These are phyloP conservation scores for Craseonycteris thonglongyai DNA, from an alignment of 2,113 vertebrate species.

Conservation along the genomic window DNA sequence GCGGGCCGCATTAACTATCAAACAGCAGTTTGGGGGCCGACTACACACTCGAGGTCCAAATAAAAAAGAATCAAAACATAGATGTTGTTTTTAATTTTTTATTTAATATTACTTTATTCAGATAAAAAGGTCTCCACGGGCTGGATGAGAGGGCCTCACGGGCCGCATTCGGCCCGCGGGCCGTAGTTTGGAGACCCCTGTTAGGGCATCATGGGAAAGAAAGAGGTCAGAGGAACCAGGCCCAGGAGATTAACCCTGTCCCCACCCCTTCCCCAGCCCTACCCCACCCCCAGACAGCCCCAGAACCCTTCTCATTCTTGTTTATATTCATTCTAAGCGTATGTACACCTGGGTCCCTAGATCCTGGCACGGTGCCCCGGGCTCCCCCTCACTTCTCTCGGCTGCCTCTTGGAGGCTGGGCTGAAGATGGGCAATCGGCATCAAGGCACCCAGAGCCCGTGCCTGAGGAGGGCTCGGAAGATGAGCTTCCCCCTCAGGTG, in stretches of 20 bases:
- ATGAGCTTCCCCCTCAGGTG: conserved; percentile 92
- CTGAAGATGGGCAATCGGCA: conserved; percentile 84
- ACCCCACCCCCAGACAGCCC: neutral
- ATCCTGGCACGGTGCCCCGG: conserved; percentile 81
- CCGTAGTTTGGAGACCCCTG: too few species aligned
- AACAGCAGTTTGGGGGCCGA: too few species aligned
- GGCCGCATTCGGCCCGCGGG: too few species aligned
- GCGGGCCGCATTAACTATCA: too few species aligned
- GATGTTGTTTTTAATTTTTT: too few species aligned
- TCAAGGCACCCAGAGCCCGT: conserved; percentile 87
- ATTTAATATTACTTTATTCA: too few species aligned
- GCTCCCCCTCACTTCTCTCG: conserved; percentile 84
- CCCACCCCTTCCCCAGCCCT: too few species aligned
- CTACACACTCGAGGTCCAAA: too few species aligned
- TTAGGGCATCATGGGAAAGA: neutral
- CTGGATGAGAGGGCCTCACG: too few species aligned
- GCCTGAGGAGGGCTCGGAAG: conserved; percentile 93
- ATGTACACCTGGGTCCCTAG: conserved; percentile 58
- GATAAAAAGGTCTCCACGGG: too few species aligned
- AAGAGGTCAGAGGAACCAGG: neutral
- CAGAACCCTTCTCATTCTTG: neutral
- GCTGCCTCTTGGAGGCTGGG: conserved; percentile 95
- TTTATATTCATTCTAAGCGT: neutral
- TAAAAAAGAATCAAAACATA: too few species aligned
- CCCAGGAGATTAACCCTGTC: neutral